Conservation (phyloP, 1,140 invertebrate genomes). For the Antheraea mylitta region DNA sequence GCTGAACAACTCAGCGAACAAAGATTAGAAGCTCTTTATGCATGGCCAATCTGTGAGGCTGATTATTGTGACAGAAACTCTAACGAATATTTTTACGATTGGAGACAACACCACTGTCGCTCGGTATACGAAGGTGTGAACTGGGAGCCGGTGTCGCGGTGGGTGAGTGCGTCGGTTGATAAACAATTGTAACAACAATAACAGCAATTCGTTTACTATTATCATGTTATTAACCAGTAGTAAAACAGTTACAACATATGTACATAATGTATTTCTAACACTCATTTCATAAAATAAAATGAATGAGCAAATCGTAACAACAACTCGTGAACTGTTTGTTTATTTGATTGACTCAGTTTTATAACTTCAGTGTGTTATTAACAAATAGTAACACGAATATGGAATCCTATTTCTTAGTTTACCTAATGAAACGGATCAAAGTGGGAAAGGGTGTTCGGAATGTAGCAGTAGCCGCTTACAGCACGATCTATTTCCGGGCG, state of each 20-base stretch:
- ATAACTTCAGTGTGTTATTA: slow-evolving; percentile 30
- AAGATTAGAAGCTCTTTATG: slow-evolving; percentile 16
- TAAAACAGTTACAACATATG: background rate
- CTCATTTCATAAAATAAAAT: background rate
- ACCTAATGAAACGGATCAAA: slow-evolving; percentile 51
- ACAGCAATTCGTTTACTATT: slow-evolving; percentile 40
- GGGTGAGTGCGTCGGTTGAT: slow-evolving; percentile 61
- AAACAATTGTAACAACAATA: slow-evolving; percentile 43
- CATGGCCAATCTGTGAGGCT: slow-evolving; percentile 33
- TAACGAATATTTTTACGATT: slow-evolving; percentile 38
- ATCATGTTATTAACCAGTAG: slow-evolving; percentile 14
- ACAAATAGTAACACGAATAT: slow-evolving; percentile 21
- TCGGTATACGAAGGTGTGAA: slow-evolving; percentile 69
- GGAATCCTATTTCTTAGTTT: slow-evolving; percentile 37
- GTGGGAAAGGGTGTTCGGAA: slow-evolving; percentile 55
- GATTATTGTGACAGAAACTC: slow-evolving; percentile 33
- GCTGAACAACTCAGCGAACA: slow-evolving; percentile 37
- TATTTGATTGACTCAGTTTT: slow-evolving; percentile 27
- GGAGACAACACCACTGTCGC: slow-evolving; percentile 40
- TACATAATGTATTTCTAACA: too few relatives aligned
- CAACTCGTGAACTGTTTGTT: background rate
- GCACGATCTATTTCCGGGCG: slow-evolving; percentile 70
- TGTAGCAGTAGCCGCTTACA: slow-evolving; percentile 53
- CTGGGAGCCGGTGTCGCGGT: slow-evolving; percentile 52
- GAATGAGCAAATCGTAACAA: background rate